phyloP scores from a whole-genome alignment of 2,113 vertebrate species.

The Uria lomvia region DNA sequence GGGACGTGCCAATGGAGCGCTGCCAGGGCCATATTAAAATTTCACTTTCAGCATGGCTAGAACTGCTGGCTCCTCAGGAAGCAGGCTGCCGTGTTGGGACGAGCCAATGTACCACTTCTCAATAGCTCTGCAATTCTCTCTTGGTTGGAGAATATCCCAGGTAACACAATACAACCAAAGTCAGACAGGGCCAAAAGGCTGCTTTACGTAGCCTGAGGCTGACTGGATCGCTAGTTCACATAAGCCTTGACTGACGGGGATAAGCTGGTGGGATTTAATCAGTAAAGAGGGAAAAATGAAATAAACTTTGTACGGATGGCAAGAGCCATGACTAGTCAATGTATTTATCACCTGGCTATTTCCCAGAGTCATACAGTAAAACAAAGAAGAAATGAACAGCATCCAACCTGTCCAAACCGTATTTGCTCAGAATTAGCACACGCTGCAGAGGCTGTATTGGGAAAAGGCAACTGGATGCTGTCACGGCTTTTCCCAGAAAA shows the following conservation, averaged over 20 bases:
- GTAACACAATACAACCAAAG: slow-evolving; percentile 25
- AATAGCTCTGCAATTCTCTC: slow-evolving; percentile 45
- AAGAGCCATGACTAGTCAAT: slow-evolving; percentile 59
- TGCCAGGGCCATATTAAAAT: slow-evolving; percentile 62
- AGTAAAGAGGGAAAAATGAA: slow-evolving; percentile 49
- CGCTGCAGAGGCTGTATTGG: slow-evolving; percentile 26
- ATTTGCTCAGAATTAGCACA: slow-evolving; percentile 51
- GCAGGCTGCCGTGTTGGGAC: slow-evolving; percentile 33
- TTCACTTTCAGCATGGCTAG: slow-evolving; percentile 45
- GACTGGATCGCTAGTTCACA: slow-evolving; percentile 53
- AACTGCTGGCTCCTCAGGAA: slow-evolving; percentile 66
- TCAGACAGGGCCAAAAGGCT: slow-evolving; percentile 51
- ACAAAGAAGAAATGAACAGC: slow-evolving; percentile 64
- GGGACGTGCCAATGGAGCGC: background rate
- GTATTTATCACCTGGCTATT: slow-evolving; percentile 59
- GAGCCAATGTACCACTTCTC: background rate
- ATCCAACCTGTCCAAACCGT: slow-evolving; percentile 38
- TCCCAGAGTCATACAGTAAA: slow-evolving; percentile 41
- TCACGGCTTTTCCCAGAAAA: background rate
- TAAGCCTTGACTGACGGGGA: slow-evolving; percentile 48
- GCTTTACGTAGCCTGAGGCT: slow-evolving; percentile 57
- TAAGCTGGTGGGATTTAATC: slow-evolving; percentile 64
- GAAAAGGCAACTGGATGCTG: slow-evolving; percentile 28
- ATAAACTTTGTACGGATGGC: slow-evolving; percentile 52
- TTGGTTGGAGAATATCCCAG: slow-evolving; percentile 50